A percentile compares a stretch with the other conserved stretches of the same genome.
phyloP scores from a whole-genome alignment of 1,140 invertebrate genomes.

The Panagrolaimus sp. region DNA sequence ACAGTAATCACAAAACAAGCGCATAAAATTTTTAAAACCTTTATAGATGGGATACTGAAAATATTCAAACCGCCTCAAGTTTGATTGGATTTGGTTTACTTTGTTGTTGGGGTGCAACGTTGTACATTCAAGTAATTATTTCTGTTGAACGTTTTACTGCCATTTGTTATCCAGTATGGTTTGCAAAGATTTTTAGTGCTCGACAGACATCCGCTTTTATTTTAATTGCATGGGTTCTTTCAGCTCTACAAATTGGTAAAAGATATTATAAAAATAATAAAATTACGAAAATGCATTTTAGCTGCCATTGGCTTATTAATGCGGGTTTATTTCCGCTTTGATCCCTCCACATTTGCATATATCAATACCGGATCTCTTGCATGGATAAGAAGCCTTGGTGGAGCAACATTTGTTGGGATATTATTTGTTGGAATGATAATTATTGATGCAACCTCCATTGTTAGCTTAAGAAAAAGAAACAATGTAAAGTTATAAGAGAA shows the following conservation, averaged over 20 bases:
- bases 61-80: too few species aligned
- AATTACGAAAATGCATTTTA: too few species aligned
- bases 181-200: conserved; percentile 4
- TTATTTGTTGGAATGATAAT: neutral
- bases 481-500: neutral
- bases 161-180: neutral
- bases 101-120: neutral
- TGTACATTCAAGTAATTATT: neutral
- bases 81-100: too few species aligned
- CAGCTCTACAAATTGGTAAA: neutral
- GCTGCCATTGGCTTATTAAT: too few species aligned
- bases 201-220: neutral
- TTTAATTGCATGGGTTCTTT: neutral
- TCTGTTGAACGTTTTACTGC: neutral
- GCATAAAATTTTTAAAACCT: too few species aligned
- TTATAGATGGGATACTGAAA: too few species aligned
- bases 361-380: too few species aligned
- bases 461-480: neutral
- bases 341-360: too few species aligned
- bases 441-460: neutral
- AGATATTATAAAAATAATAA: neutral
- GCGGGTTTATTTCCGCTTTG: too few species aligned
- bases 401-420: neutral
- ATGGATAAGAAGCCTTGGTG: too few species aligned
- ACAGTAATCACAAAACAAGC: too few species aligned